phyloP scores from a whole-genome alignment of 2,888 invertebrate species.

The Netelia virgata region DNA sequence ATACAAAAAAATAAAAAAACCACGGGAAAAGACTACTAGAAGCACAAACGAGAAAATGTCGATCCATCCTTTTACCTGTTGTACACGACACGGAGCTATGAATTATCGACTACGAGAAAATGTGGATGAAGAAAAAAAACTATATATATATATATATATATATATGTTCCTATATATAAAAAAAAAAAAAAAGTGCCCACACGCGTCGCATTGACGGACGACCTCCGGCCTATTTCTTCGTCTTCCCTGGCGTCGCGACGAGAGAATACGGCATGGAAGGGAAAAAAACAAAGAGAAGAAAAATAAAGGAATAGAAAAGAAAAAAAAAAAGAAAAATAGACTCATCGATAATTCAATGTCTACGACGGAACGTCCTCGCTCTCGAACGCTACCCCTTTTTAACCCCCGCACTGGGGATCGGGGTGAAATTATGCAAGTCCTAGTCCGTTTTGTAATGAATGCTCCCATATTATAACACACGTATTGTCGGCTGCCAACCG shows the following conservation, averaged over 20 bases:
- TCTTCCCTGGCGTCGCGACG: slow-evolving; percentile 42
- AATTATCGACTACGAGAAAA: slow-evolving; percentile 57
- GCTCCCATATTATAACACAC: slow-evolving; percentile 9
- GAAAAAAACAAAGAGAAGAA: slow-evolving; percentile 19
- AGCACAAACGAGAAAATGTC: slow-evolving; percentile 37
- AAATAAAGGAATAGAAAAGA: slow-evolving; percentile 37
- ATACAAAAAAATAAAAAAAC: slow-evolving; percentile 2
- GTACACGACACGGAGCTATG: slow-evolving; percentile 20
- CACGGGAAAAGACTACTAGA: background rate
- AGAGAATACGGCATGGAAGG: slow-evolving; percentile 2
- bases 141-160: background rate
- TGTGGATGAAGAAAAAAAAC: background rate
- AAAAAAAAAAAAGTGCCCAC: slow-evolving; percentile 43
- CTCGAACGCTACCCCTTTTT: slow-evolving; percentile 52
- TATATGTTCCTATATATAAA: background rate
- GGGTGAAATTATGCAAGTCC: slow-evolving; percentile 58
- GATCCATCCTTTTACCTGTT: slow-evolving; percentile 17
- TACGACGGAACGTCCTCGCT: slow-evolving; percentile 60
- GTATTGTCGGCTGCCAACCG: background rate
- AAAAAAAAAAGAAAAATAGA: slow-evolving; percentile 33
- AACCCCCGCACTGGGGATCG: background rate
- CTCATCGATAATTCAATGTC: slow-evolving; percentile 82
- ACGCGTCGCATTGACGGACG: slow-evolving; percentile 66
- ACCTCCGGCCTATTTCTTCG: slow-evolving; percentile 18
- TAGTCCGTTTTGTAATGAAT: slow-evolving; percentile 56